phyloP scores from a whole-genome alignment of 2,888 invertebrate species.

The Drosophila demipolita region DNA sequence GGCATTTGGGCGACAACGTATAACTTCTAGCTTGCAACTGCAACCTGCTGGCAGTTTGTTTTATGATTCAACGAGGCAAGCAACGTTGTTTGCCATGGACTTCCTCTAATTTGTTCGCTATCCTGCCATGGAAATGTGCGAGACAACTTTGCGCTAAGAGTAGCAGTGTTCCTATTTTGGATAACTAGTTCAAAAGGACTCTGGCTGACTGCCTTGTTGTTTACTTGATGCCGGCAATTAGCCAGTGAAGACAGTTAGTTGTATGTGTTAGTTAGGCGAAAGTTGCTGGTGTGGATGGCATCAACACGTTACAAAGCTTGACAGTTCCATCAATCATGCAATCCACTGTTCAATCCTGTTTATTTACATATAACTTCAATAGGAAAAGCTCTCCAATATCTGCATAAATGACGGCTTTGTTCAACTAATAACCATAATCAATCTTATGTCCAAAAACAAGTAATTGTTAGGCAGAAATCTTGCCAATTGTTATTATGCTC shows the following conservation, averaged over 20 bases:
- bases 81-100: background rate
- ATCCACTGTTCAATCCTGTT: constrained; percentile 3
- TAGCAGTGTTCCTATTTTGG: background rate
- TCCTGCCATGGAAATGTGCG: constrained; percentile 55
- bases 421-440: constrained; percentile 23
- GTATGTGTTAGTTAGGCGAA: constrained; percentile 10
- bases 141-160: constrained; percentile 16
- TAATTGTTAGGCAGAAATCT: constrained; percentile 1
- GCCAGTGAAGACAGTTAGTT: constrained; percentile 6
- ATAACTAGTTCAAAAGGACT: constrained; percentile 7
- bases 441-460: constrained; percentile 23
- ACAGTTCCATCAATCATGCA: constrained; percentile 46
- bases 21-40: constrained; percentile 20
- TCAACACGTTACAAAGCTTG: constrained; percentile 8
- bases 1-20: constrained; percentile 43
- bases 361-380: background rate
- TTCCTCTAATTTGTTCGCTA: constrained; percentile 47
- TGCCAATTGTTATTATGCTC: background rate
- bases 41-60: constrained; percentile 60
- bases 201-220: constrained; percentile 17
- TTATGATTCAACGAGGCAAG: constrained; percentile 49
- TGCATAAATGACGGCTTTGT: constrained; percentile 4
- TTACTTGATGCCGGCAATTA: constrained; percentile 27
- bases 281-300: constrained; percentile 25
- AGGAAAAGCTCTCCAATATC: constrained; percentile 2